A percentile compares a stretch with the other conserved stretches of the same genome.
These are phyloP conservation scores for Marronus borbonicus DNA, from an alignment of 2,888 invertebrate species.

Conservation along the genomic window DNA sequence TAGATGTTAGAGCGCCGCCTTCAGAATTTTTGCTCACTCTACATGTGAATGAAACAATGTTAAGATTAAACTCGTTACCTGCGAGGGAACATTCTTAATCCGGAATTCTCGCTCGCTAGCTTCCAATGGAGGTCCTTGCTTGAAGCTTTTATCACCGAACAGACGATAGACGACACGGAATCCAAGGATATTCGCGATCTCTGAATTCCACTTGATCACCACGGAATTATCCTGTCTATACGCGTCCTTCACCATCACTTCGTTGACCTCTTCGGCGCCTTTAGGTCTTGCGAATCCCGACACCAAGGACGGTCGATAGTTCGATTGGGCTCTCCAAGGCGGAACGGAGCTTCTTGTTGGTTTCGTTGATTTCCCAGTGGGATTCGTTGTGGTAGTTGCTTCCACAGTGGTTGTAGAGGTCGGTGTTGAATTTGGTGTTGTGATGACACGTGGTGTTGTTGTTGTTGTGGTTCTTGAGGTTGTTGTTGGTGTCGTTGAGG, in stretches of 20 bases:
- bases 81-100: conserved; percentile 92
- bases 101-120: conserved; percentile 93
- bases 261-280: conserved; percentile 77
- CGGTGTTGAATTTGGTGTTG: conserved; percentile 60
- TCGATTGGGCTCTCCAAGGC: conserved; percentile 64
- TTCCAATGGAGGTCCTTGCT: conserved; percentile 91
- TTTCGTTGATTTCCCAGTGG: conserved; percentile 59
- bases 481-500: conserved; percentile 54
- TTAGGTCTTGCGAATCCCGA: conserved; percentile 80
- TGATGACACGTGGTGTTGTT: conserved; percentile 47
- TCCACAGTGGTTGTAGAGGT: conserved; percentile 60
- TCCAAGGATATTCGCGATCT: conserved; percentile 89
- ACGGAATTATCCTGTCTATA: conserved; percentile 89
- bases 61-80: conserved; percentile 72
- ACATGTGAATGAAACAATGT: neutral
- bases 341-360: conserved; percentile 59
- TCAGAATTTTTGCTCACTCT: too few relatives aligned
- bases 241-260: conserved; percentile 89
- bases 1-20: too few relatives aligned
- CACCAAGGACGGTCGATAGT: conserved; percentile 80
- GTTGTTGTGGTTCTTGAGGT: conserved; percentile 54
- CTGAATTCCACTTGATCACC: conserved; percentile 93
- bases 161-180: conserved; percentile 91
- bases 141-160: conserved; percentile 92
- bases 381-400: conserved; percentile 61